Evolutionary conservation across 2,888 invertebrate genomes (phyloP).

Genomic region (Caenorhabditis sp.): DNA sequence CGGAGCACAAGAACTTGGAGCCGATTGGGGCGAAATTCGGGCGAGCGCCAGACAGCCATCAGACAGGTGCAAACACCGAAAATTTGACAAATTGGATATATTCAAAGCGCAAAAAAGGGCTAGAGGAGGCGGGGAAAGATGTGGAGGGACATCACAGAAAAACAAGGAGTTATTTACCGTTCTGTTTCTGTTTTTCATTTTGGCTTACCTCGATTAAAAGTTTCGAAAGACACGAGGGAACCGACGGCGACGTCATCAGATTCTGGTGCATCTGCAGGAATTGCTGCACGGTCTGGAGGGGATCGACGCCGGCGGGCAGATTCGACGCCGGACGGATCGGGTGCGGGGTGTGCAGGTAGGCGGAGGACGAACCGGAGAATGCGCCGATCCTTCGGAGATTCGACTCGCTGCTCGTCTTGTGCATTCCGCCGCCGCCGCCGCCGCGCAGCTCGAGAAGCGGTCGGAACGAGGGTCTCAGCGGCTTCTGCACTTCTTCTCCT

Average conservation of each 20-base stretch:
- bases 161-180: slow-evolving; percentile 2
- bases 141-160: not conserved
- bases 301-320: slow-evolving; percentile 33
- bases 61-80: slow-evolving; percentile 43
- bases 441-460: too few species aligned
- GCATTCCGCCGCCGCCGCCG: slow-evolving; percentile 32
- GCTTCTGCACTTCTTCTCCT: too few species aligned
- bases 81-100: not conserved
- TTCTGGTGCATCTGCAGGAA: slow-evolving; percentile 49
- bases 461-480: slow-evolving; percentile 14
- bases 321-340: slow-evolving; percentile 43
- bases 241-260: slow-evolving; percentile 50
- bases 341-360: slow-evolving; percentile 15
- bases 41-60: too few species aligned
- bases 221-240: slow-evolving; percentile 49
- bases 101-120: not conserved
- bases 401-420: slow-evolving; percentile 44
- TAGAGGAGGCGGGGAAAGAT: slow-evolving; percentile 14
- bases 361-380: slow-evolving; percentile 1
- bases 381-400: slow-evolving; percentile 5
- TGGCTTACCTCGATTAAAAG: slow-evolving; percentile 50
- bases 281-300: slow-evolving; percentile 50
- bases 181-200: not conserved
- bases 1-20: too few species aligned
- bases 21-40: too few species aligned